phyloP scores from a whole-genome alignment of 2,888 invertebrate genomes.

The Globia sparganii region DNA sequence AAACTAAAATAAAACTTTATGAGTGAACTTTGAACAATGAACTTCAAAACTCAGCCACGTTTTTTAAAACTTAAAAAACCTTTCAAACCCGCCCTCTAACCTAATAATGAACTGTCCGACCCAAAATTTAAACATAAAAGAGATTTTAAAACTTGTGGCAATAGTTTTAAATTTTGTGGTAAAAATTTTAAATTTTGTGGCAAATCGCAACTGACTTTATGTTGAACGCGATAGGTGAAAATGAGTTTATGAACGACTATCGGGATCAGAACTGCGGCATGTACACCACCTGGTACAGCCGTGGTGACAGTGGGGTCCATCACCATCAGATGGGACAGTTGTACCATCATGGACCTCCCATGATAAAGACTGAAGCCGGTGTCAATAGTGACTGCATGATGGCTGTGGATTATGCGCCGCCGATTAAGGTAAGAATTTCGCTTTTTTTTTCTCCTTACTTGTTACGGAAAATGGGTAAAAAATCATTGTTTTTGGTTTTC shows the following conservation, averaged over 20 bases:
- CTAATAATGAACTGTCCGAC: constrained; percentile 45
- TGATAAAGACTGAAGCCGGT: constrained; percentile 91
- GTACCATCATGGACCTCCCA: constrained; percentile 90
- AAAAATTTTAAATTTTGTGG: constrained; percentile 36
- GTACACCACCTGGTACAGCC: constrained; percentile 90
- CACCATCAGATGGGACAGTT: constrained; percentile 90
- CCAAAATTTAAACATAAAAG: neutral
- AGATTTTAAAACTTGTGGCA: constrained; percentile 24
- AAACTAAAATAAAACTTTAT: constrained; percentile 43
- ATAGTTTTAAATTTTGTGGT: constrained; percentile 32
- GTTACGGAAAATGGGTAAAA: neutral
- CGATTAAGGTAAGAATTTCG: constrained; percentile 90
- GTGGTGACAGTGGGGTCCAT: constrained; percentile 88
- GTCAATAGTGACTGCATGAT: constrained; percentile 92
- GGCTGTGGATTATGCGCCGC: constrained; percentile 92
- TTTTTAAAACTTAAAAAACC: constrained; percentile 29
- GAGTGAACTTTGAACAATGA: constrained; percentile 55
- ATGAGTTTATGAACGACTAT: constrained; percentile 87
- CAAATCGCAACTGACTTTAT: constrained; percentile 57
- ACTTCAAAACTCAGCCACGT: constrained; percentile 28
- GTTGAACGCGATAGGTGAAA: constrained; percentile 69
- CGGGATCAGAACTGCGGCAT: constrained; percentile 85
- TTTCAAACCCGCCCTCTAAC: constrained; percentile 14
- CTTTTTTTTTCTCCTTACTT: neutral
- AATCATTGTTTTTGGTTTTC: neutral